These are phyloP conservation scores for Halocynthia aurantium DNA, from an alignment of 23 tunicate genomes.

Conservation along the genomic window DNA sequence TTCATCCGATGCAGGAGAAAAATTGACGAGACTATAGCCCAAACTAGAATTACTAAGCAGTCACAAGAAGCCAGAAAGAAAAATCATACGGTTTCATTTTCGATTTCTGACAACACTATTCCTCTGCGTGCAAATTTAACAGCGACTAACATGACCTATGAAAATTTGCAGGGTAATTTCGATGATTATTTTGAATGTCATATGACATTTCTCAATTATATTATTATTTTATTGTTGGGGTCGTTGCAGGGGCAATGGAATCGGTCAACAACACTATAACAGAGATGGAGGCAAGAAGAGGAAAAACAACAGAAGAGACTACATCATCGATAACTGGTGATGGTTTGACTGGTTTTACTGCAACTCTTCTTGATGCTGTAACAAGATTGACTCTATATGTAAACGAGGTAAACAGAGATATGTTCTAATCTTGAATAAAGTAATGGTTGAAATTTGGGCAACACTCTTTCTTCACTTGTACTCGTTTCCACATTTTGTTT, in stretches of 20 bases:
- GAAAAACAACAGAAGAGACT: conserved; percentile 18
- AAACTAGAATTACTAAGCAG: conserved; percentile 7
- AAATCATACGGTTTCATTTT: conserved; percentile 3
- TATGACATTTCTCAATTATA: not conserved
- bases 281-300: conserved; percentile 57
- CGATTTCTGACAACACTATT: not conserved
- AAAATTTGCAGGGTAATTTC: conserved; percentile 51
- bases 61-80: not conserved
- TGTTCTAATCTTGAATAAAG: conserved; percentile 21
- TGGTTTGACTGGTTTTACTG: conserved; percentile 85
- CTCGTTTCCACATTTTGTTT: too few species aligned
- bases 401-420: conserved; percentile 54
- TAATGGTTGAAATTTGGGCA: not conserved
- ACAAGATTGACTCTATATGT: conserved; percentile 76
- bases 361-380: conserved; percentile 78
- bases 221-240: not conserved
- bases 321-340: conserved; percentile 12
- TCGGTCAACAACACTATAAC: conserved; percentile 38
- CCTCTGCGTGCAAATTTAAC: conserved; percentile 28
- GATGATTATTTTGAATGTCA: not conserved
- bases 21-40: conserved; percentile 43
- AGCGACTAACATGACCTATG: conserved; percentile 52
- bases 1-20: conserved; percentile 28
- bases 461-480: too few species aligned
- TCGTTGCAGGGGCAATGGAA: conserved; percentile 56